Percentiles rank a stretch among this genome's conserved stretches.
Conservation (phyloP, 2,888 invertebrate genomes). For the Lepidochrysops patricia region DNA sequence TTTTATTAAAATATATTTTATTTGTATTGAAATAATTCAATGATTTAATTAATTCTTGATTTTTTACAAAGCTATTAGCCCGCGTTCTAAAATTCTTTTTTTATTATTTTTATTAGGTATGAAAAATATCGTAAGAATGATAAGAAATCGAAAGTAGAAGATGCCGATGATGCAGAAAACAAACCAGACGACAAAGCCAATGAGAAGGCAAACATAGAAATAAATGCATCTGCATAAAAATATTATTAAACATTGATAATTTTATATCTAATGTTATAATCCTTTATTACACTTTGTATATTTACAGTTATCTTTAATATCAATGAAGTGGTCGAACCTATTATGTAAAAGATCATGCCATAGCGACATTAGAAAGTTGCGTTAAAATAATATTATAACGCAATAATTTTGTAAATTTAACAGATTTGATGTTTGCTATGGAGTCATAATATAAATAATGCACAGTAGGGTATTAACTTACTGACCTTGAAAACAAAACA, state of each 20-base stretch:
- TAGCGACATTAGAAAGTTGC: too few species aligned
- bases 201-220: slow-evolving; percentile 51
- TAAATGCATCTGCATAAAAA: slow-evolving; percentile 41
- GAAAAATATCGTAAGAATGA: slow-evolving; percentile 80
- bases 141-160: slow-evolving; percentile 67
- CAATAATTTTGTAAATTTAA: too few species aligned
- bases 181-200: slow-evolving; percentile 43
- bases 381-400: too few species aligned
- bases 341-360: not conserved
- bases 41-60: too few species aligned
- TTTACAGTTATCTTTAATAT: not conserved
- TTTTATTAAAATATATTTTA: not conserved
- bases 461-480: too few species aligned
- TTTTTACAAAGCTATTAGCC: too few species aligned
- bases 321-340: not conserved
- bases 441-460: too few species aligned
- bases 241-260: not conserved
- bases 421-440: too few species aligned
- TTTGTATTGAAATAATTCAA: too few species aligned
- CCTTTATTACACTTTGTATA: not conserved
- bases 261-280: not conserved
- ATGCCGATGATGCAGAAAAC: slow-evolving; percentile 48
- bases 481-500: too few species aligned
- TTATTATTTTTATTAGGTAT: slow-evolving; percentile 54
- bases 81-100: not conserved